Evolutionary conservation across 2,113 vertebrate species (phyloP).

Genomic region (Perca flavescens): DNA sequence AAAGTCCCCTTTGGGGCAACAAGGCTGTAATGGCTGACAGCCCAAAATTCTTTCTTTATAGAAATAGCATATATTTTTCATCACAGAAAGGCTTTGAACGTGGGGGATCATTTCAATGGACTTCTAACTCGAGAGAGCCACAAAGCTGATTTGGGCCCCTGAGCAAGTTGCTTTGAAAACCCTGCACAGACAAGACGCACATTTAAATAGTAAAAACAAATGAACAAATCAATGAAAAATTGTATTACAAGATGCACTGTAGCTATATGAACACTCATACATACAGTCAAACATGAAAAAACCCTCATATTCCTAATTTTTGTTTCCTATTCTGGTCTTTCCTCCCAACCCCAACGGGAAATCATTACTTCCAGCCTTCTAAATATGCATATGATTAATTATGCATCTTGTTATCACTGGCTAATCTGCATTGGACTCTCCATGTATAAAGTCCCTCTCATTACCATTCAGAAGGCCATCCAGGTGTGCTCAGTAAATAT

Average conservation of each 20-base stretch:
- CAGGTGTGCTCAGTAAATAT: slow-evolving; percentile 75
- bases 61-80: slow-evolving; percentile 74
- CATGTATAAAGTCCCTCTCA: slow-evolving; percentile 70
- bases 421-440: slow-evolving; percentile 77
- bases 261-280: neutral
- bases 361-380: slow-evolving; percentile 68
- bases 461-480: slow-evolving; percentile 66
- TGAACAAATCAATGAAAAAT: neutral
- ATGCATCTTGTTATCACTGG: slow-evolving; percentile 76
- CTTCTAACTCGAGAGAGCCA: slow-evolving; percentile 47
- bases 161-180: slow-evolving; percentile 34
- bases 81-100: slow-evolving; percentile 68
- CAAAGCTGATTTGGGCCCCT: slow-evolving; percentile 18
- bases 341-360: slow-evolving; percentile 64
- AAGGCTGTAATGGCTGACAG: slow-evolving; percentile 64
- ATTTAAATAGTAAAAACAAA: slow-evolving; percentile 17
- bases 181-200: neutral
- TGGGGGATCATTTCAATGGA: slow-evolving; percentile 60
- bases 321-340: slow-evolving; percentile 61
- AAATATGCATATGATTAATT: slow-evolving; percentile 80
- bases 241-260: neutral
- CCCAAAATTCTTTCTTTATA: slow-evolving; percentile 59
- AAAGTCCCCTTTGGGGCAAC: slow-evolving; percentile 38
- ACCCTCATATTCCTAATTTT: slow-evolving; percentile 18
- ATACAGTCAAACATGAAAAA: slow-evolving; percentile 11